Percentiles rank a stretch among this genome's conserved stretches.
These are phyloP conservation scores for Dorcus hopei DNA, from an alignment of 2,888 invertebrate genomes.

Conservation along the genomic window DNA sequence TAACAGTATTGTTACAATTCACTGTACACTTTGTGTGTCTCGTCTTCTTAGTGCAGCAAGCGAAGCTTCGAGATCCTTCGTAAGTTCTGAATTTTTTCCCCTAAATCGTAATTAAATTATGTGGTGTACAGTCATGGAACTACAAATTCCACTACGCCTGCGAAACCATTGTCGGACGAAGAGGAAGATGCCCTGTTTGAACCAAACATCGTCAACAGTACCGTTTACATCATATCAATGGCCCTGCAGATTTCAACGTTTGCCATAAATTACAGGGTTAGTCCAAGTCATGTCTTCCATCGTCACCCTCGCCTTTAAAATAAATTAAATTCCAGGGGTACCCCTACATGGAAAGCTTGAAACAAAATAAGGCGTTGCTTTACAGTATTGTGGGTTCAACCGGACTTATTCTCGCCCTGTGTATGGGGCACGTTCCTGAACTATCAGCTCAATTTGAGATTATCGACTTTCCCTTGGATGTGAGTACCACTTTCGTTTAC, in stretches of 20 bases:
- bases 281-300: conserved; percentile 18
- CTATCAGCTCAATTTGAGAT: conserved; percentile 90
- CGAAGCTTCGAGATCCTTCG: conserved; percentile 61
- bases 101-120: not conserved
- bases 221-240: conserved; percentile 97
- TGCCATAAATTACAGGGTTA: conserved; percentile 97
- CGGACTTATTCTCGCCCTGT: conserved; percentile 76
- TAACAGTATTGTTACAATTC: conserved; percentile 93
- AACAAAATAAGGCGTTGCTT: conserved; percentile 86
- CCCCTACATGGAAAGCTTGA: conserved; percentile 97
- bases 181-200: conserved; percentile 83
- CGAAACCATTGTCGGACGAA: conserved; percentile 47
- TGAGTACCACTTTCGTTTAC: conserved; percentile 51
- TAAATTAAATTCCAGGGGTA: conserved; percentile 71
- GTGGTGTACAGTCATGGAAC: conserved; percentile 15
- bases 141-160: conserved; percentile 16
- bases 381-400: conserved; percentile 87
- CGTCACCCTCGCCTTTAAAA: not conserved
- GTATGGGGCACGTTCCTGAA: conserved; percentile 81
- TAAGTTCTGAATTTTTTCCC: conserved; percentile 34
- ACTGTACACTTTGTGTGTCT: conserved; percentile 90
- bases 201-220: conserved; percentile 93
- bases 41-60: conserved; percentile 83
- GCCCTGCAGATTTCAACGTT: conserved; percentile 97
- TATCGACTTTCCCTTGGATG: conserved; percentile 88